These are phyloP conservation scores for Neopipo cinnamomea DNA, from an alignment of 2,113 vertebrate species.

Conservation along the genomic window DNA sequence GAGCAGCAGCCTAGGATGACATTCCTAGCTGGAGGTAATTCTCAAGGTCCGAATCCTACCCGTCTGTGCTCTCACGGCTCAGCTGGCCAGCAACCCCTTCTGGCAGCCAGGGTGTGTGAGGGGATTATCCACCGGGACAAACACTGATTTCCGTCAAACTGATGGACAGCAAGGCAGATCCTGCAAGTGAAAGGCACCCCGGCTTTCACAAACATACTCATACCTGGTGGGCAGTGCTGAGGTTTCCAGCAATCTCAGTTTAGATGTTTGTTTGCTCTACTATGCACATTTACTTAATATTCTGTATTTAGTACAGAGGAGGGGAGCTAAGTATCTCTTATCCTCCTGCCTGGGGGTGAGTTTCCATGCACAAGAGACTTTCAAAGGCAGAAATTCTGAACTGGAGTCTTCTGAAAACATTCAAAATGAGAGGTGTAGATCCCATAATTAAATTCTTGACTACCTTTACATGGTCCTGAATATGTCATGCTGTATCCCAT, in stretches of 20 bases:
- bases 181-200: background rate
- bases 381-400: background rate
- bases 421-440: background rate
- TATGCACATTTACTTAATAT: background rate
- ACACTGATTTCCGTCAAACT: background rate
- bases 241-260: background rate
- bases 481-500: background rate
- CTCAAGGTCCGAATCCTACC: background rate
- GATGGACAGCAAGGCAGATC: background rate
- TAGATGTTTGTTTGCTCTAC: background rate
- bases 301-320: background rate
- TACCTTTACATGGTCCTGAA: background rate
- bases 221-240: background rate
- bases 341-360: background rate
- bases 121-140: background rate
- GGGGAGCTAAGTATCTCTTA: background rate
- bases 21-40: background rate
- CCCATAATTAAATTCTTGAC: background rate
- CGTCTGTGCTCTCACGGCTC: background rate
- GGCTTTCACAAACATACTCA: background rate
- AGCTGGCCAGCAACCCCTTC: background rate
- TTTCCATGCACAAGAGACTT: background rate
- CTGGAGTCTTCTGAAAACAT: background rate
- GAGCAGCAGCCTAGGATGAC: background rate
- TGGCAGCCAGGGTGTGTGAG: rapidly evolving